Conservation (phyloP, 2,113 vertebrate species). For the Bubo scandiacus region DNA sequence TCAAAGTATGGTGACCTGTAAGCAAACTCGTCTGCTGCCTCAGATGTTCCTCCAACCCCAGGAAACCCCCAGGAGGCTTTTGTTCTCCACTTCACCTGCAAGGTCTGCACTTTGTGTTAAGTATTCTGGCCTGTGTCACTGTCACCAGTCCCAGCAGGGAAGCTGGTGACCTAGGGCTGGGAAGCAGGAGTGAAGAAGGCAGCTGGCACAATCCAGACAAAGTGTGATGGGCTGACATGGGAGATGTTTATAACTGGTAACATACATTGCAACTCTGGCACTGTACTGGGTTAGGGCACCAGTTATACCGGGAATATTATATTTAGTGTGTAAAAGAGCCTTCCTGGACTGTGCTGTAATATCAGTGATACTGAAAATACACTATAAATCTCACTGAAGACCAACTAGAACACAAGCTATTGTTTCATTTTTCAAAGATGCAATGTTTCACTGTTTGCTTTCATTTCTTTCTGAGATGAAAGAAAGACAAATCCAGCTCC, state of each 20-base stretch:
- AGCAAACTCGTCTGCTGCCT: background rate
- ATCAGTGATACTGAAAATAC: background rate
- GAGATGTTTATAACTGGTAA: background rate
- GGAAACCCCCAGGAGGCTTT: background rate
- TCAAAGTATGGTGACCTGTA: background rate
- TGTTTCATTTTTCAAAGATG: background rate
- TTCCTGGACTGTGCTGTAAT: background rate
- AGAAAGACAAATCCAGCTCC: background rate
- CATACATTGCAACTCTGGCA: background rate
- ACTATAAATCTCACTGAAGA: background rate
- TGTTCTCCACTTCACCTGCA: background rate
- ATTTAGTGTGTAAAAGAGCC: background rate
- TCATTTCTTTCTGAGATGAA: background rate
- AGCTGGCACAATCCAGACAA: background rate
- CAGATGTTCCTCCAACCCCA: background rate
- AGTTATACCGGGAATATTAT: background rate
- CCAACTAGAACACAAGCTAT: background rate
- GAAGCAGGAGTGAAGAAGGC: background rate
- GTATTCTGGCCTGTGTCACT: background rate
- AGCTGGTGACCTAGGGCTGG: background rate
- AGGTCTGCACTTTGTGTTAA: background rate
- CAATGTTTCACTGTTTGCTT: background rate
- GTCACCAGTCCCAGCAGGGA: background rate
- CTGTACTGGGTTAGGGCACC: background rate
- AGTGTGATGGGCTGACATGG: background rate